Evolutionary conservation across 2,888 invertebrate genomes (phyloP).

Genomic region (Palloptera scutellata): DNA sequence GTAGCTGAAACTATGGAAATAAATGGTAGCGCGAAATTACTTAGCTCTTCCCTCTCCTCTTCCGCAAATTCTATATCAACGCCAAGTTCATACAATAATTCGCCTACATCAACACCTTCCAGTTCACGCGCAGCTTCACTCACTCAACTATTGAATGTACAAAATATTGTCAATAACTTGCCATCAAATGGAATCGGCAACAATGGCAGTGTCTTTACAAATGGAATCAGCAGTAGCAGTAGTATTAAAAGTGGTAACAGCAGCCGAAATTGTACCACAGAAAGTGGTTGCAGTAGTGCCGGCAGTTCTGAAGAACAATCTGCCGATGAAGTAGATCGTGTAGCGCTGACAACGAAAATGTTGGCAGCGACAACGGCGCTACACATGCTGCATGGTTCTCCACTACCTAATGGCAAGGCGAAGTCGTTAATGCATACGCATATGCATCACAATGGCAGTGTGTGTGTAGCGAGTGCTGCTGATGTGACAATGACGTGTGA

Average conservation of each 20-base stretch:
- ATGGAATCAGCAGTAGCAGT: constrained; percentile 36
- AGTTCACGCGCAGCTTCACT: constrained; percentile 54
- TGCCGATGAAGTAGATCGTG: constrained; percentile 59
- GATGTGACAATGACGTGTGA: constrained; percentile 1
- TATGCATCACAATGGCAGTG: too few relatives aligned
- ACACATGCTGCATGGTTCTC: background rate
- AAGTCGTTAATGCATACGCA: background rate
- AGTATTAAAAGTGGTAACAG: constrained; percentile 28
- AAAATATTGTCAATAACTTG: constrained; percentile 50
- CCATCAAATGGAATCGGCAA: constrained; percentile 40
- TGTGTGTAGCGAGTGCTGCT: background rate
- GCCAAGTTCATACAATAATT: constrained; percentile 50
- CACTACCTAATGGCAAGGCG: background rate
- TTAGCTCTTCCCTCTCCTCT: constrained; percentile 55
- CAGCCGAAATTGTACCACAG: constrained; percentile 24
- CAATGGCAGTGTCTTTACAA: constrained; percentile 23
- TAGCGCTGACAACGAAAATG: constrained; percentile 49
- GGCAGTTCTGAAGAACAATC: constrained; percentile 27
- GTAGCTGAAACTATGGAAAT: background rate
- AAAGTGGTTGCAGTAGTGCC: constrained; percentile 32
- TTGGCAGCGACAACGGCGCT: constrained; percentile 40
- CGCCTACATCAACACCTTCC: constrained; percentile 54
- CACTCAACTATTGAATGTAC: constrained; percentile 52
- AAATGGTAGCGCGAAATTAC: constrained; percentile 12
- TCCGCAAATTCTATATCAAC: constrained; percentile 51